These are phyloP conservation scores for Drosophila nasuta DNA, from an alignment of 1,140 invertebrate species.

Conservation along the genomic window DNA sequence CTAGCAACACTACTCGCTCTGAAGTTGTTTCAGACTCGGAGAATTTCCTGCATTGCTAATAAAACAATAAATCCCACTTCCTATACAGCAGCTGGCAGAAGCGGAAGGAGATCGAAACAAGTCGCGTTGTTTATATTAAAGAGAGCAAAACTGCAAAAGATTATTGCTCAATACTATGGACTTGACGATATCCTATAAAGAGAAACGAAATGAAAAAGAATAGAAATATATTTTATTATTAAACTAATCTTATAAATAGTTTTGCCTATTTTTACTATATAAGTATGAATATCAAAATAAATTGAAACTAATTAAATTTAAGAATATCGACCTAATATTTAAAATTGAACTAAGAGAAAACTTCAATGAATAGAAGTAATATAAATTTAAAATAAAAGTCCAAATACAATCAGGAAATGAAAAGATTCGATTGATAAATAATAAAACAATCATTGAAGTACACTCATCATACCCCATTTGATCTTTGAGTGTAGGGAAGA, in stretches of 20 bases:
- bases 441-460: too few species aligned
- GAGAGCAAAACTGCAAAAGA: neutral
- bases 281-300: too few species aligned
- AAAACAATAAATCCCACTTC: conserved; percentile 71
- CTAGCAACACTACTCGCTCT: conserved; percentile 11
- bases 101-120: conserved; percentile 14
- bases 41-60: conserved; percentile 50
- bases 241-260: too few species aligned
- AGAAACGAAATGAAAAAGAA: neutral
- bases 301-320: too few species aligned
- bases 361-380: too few species aligned
- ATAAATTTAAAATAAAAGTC: too few species aligned
- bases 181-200: neutral
- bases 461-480: neutral
- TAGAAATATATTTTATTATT: too few species aligned
- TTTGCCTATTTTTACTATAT: too few species aligned
- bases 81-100: neutral
- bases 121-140: conserved; percentile 59
- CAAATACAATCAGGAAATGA: too few species aligned
- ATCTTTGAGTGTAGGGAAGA: conserved; percentile 5
- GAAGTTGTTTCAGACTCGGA: conserved; percentile 16
- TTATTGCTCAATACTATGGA: neutral
- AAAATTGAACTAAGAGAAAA: too few species aligned
- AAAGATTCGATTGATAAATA: too few species aligned
- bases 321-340: too few species aligned